Base-by-base conservation (phyloP, 1,140 invertebrate species). In the Drosophila willistoni region DNA sequence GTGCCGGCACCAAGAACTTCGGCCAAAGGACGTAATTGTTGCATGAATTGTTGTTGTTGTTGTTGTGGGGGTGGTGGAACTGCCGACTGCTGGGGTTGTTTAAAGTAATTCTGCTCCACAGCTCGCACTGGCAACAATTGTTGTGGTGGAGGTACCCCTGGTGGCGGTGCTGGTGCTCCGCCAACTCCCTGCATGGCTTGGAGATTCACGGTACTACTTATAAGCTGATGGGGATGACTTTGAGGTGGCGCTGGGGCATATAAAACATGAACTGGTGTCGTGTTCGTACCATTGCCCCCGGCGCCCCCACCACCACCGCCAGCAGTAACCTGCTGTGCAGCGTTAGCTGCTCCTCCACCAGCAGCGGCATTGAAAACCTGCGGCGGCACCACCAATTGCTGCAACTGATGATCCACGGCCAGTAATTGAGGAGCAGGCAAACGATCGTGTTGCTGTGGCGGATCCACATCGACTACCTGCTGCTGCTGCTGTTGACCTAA, bases 1-100 rank as follows among this genome's bases (percentile, higher is more conserved):
- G 95, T 96, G 65, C 95, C 95, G 62, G 82, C 73, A 22, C 91
- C 91, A 64, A 96, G 94, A 7, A 96, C 95, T 86, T 96, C 96
- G 22, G 95, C 94, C 42, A 96, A 94, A 2, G 95, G 95, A 75
- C 95, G 90, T 54, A 93, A 90, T 54, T 94, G 93, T 71, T 94
- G 94, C 65, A 86, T 82, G n/a, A 83, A 83, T 25, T 90, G 86
- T 17, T 90, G 86, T 29, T 90, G 86, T 25, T 82, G 81, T 55
- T 90, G 85, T 25, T 90, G 84, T 39, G 42, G 66, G 25, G 44
- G 44, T 86, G 82, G 64, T 22, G 71, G 71, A 63, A 61, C 61
- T 34, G 41, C 55, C 44, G 94, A 93, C 66, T 94, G 94, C n/a
- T 82, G 82, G 34, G 91, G 91, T 44, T 94, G 92, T 66, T 93